Percentiles rank a stretch among this genome's conserved stretches.
phyloP scores from a whole-genome alignment of 2,797 vertebrate species.

The Naso thynnoides region DNA sequence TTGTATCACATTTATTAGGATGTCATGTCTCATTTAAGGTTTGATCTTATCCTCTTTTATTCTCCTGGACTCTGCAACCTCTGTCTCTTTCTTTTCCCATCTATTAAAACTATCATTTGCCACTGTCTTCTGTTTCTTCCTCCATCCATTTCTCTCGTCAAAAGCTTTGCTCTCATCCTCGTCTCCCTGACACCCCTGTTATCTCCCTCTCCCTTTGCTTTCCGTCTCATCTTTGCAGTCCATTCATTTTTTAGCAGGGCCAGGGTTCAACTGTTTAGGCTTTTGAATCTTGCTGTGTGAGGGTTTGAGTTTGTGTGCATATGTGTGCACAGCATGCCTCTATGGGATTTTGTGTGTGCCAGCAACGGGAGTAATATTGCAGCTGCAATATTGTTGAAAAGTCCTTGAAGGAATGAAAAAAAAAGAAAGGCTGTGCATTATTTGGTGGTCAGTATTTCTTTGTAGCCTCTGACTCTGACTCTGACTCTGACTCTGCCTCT shows the following conservation, averaged over 20 bases:
- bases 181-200: conserved; percentile 41
- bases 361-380: conserved; percentile 66
- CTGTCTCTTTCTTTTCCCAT: not conserved
- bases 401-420: conserved; percentile 70
- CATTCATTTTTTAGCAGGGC: conserved; percentile 81
- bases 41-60: conserved; percentile 36
- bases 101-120: conserved; percentile 29
- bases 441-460: conserved; percentile 59
- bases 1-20: conserved; percentile 45
- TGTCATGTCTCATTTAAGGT: conserved; percentile 45
- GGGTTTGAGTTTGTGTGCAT: conserved; percentile 30
- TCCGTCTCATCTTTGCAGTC: conserved; percentile 68
- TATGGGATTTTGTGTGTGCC: conserved; percentile 48
- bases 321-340: conserved; percentile 36
- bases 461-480: conserved; percentile 42
- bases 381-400: conserved; percentile 71
- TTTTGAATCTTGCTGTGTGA: conserved; percentile 47
- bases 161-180: conserved; percentile 41
- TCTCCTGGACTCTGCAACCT: conserved; percentile 26
- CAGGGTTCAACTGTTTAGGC: conserved; percentile 64
- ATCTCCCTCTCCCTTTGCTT: conserved; percentile 63
- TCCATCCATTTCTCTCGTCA: conserved; percentile 39
- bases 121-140: conserved; percentile 21
- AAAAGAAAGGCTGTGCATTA: conserved; percentile 49
- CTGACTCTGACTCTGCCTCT: conserved; percentile 19